Conservation (phyloP, 1,140 invertebrate genomes). For the Pararge aegeria region DNA sequence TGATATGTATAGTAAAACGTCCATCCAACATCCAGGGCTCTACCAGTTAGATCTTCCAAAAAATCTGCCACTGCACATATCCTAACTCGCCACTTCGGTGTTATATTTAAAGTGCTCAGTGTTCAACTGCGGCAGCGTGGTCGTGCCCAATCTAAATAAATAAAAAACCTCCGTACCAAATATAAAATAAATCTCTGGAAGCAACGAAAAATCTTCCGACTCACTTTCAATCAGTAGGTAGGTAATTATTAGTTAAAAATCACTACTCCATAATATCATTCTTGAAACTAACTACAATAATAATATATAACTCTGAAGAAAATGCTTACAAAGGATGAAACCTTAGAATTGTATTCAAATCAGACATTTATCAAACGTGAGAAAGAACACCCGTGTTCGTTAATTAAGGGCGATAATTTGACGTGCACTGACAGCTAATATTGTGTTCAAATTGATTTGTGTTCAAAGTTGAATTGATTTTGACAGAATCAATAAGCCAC, state of each 20-base stretch:
- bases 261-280: neutral
- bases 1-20: too few species aligned
- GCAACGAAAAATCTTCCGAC: too few species aligned
- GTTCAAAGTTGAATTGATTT: slow-evolving; percentile 77
- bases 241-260: neutral
- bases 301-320: slow-evolving; percentile 16
- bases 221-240: too few species aligned
- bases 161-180: too few species aligned
- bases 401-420: slow-evolving; percentile 74
- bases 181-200: too few species aligned
- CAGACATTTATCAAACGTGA: slow-evolving; percentile 50
- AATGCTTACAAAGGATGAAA: slow-evolving; percentile 24
- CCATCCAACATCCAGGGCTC: too few species aligned
- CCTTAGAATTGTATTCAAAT: slow-evolving; percentile 22
- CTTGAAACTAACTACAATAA: neutral
- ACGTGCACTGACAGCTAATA: slow-evolving; percentile 74
- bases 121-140: too few species aligned
- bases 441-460: slow-evolving; percentile 76
- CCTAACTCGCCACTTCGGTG: too few species aligned
- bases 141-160: too few species aligned
- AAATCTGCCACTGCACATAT: too few species aligned
- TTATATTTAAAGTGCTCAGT: too few species aligned
- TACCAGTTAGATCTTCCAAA: too few species aligned
- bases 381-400: slow-evolving; percentile 54
- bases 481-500: slow-evolving; percentile 78